Evolutionary conservation across 2,113 vertebrate genomes (phyloP).

Genomic region (Saiga tatarica): DNA sequence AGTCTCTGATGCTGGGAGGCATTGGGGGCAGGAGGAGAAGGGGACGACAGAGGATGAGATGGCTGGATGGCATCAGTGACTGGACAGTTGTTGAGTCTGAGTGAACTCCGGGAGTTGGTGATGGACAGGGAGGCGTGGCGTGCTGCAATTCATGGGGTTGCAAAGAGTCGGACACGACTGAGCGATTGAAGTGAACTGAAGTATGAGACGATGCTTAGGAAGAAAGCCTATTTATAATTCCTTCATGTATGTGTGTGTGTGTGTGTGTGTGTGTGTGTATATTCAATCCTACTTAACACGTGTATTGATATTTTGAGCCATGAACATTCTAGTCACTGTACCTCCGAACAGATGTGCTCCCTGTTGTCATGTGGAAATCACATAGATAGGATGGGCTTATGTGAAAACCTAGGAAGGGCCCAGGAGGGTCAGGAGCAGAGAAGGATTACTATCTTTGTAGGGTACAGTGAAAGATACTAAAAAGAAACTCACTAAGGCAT

Average conservation of each 20-base stretch:
- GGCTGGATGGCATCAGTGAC: too few relatives aligned
- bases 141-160: too few relatives aligned
- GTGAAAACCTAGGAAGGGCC: neutral
- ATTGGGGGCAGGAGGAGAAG: too few relatives aligned
- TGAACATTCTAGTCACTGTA: neutral
- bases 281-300: neutral
- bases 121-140: too few relatives aligned
- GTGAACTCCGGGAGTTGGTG: too few relatives aligned
- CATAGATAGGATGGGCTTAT: neutral
- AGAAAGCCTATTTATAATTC: neutral
- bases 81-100: too few relatives aligned
- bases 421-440: neutral
- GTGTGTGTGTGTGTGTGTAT: rapidly evolving
- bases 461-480: neutral
- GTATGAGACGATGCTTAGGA: neutral
- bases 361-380: neutral
- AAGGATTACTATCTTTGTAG: neutral
- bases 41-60: too few relatives aligned
- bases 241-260: neutral
- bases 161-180: too few relatives aligned
- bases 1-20: too few relatives aligned
- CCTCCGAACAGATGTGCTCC: neutral
- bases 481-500: neutral
- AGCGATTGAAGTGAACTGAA: neutral
- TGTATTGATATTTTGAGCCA: neutral